Base-by-base conservation (phyloP, 1,140 invertebrate species). In the Adoxophyes honmai region DNA sequence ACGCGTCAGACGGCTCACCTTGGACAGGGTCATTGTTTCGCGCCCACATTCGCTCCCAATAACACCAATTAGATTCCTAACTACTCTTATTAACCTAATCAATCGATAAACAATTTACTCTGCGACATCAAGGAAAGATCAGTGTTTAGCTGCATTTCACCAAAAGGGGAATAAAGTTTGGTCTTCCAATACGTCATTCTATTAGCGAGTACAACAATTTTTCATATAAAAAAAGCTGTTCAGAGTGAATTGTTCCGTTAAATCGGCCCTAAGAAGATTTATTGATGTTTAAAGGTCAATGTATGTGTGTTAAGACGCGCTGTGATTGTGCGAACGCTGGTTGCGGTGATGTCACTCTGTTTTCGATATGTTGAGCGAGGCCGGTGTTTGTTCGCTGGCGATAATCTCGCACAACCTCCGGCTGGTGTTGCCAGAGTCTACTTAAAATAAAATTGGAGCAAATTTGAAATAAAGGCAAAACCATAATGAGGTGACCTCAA, bases 281-380 rank as follows among this genome's bases (percentile, higher is more conserved):
- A 28, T 28, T 28, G 21, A 6, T 28, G 21, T 28, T 28, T 36
- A 51, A 57, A 57, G 60, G 52, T 55, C 37, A 57, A 38, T 57
- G 35, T 56, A 51, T 60, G 13, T 35, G 37, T 36, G 14, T 52
- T 36, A 35, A 55, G 53, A 16, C 36, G 52, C 42, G 13, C 6
- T 3, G 21, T 58, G 60, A 62, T 61, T 64, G 51, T 33, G 35
- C 44, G 54, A 59, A 56, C 61, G 68, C 68, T 61, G 75, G 71
- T 66, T 68, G 64, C 70, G 42, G 73, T 87, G 81, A 86, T 87
- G 81, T 87, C 82, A 87, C 75, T 68, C 71, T 72, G 70, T 74
- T 63, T 81, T 75, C 69, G 68, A 77, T 74, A 70, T 73, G 48
- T 36, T 35, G 11, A 34, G 70, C 78, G 74, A 81, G 80, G 81